Percentiles rank a stretch among this genome's conserved stretches.
These are phyloP conservation scores for Galeopsomyia nigrocyanea DNA, from an alignment of 2,888 invertebrate species.

Conservation along the genomic window DNA sequence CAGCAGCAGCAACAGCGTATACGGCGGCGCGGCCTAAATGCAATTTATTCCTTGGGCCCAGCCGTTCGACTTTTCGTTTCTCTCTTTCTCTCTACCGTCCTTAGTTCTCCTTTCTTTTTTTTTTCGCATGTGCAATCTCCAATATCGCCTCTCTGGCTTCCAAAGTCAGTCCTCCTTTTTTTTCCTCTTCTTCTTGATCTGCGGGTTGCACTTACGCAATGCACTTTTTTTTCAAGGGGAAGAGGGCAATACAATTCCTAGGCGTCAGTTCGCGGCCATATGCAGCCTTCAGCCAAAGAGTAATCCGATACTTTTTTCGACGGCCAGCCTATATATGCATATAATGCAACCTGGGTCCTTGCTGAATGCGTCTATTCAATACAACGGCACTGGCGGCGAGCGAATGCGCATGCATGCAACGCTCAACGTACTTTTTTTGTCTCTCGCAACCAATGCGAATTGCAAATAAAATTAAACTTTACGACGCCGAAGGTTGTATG, in stretches of 20 bases:
- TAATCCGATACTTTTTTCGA: constrained; percentile 39
- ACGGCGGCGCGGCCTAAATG: constrained; percentile 65
- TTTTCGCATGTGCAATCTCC: constrained; percentile 48
- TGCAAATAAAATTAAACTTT: too few species aligned
- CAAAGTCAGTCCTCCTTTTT: background rate
- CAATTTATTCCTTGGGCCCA: constrained; percentile 62
- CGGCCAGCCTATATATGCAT: background rate
- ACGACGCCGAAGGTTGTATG: too few species aligned
- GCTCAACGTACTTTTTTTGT: too few species aligned
- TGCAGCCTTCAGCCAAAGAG: constrained; percentile 9
- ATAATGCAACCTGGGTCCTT: constrained; percentile 8
- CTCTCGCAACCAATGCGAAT: too few species aligned
- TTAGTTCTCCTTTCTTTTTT: constrained; percentile 35
- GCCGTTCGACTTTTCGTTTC: constrained; percentile 51
- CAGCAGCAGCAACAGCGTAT: constrained; percentile 52
- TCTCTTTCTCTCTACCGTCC: constrained; percentile 50
- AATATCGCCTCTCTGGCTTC: constrained; percentile 44
- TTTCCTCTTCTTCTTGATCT: constrained; percentile 10
- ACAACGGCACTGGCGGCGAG: too few species aligned
- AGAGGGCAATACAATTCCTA: constrained; percentile 28
- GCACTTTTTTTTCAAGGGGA: background rate
- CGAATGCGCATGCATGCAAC: too few species aligned
- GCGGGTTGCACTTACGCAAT: constrained; percentile 25
- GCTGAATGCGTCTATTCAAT: constrained; percentile 6
- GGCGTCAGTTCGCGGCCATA: constrained; percentile 8